Conservation (phyloP, 2,113 vertebrate species). For the Erythrocebus patas region DNA sequence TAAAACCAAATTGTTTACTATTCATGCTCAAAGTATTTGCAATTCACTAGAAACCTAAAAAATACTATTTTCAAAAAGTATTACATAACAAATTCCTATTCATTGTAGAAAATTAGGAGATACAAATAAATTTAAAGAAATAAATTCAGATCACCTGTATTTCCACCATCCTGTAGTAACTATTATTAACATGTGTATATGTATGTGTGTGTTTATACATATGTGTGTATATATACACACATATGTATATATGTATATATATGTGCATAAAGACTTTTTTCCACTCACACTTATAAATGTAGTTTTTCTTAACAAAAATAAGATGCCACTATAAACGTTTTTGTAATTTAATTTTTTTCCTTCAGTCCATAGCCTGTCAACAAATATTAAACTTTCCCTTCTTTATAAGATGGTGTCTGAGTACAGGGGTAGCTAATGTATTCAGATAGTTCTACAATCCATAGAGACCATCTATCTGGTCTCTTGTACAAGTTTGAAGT, state of each 20-base stretch:
- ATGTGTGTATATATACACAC: background rate
- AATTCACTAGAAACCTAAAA: slow-evolving; percentile 9
- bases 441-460: background rate
- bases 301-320: background rate
- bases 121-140: slow-evolving; percentile 24
- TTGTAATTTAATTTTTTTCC: background rate
- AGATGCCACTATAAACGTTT: background rate
- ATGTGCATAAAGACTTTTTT: background rate
- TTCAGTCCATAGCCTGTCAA: background rate
- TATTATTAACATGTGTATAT: background rate
- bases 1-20: background rate
- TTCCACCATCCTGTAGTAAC: background rate
- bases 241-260: accelerated
- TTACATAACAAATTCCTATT: background rate
- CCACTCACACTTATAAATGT: background rate
- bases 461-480: background rate
- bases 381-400: background rate
- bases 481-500: background rate
- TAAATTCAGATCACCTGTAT: background rate
- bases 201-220: background rate
- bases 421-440: background rate
- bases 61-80: background rate
- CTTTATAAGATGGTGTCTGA: background rate
- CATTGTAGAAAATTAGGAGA: background rate
- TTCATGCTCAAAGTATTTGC: background rate